Evolutionary conservation across 1,140 invertebrate genomes (phyloP).

Genomic region (Sitobion miscanthi): DNA sequence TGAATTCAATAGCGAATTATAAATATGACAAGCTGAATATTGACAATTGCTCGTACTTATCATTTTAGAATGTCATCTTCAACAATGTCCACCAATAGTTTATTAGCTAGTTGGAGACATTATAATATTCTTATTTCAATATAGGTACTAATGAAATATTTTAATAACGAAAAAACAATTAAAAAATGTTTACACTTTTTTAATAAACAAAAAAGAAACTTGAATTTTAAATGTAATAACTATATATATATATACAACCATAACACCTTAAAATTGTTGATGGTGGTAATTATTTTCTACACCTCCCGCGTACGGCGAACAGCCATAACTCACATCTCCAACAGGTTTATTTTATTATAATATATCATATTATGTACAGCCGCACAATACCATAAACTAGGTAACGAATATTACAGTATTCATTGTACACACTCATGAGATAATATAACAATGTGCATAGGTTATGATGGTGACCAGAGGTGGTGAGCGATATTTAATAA

Average conservation of each 20-base stretch:
- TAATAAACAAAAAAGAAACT: not conserved
- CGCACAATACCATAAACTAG: not conserved
- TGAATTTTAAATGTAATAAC: not conserved
- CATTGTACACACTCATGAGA: not conserved
- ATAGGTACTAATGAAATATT: too few species aligned
- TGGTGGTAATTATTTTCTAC: too few species aligned
- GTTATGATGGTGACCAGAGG: not conserved
- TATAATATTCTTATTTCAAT: too few species aligned
- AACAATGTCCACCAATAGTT: too few species aligned
- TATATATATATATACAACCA: too few species aligned
- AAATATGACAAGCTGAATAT: too few species aligned
- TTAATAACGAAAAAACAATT: too few species aligned
- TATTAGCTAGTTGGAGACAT: too few species aligned
- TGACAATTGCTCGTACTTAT: too few species aligned
- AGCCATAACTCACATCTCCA: not conserved
- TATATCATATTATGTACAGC: not conserved
- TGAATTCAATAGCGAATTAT: too few species aligned
- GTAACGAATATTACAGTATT: not conserved
- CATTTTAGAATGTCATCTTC: too few species aligned
- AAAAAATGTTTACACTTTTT: not conserved
- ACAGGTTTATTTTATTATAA: not conserved
- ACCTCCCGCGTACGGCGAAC: not conserved
- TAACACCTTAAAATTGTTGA: too few species aligned
- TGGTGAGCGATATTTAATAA: not conserved
- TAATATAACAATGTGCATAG: not conserved